A percentile compares a stretch with the other conserved stretches of the same genome.
Evolutionary conservation across 2,797 vertebrate genomes (phyloP).

Genomic region (Champsocephalus esox): DNA sequence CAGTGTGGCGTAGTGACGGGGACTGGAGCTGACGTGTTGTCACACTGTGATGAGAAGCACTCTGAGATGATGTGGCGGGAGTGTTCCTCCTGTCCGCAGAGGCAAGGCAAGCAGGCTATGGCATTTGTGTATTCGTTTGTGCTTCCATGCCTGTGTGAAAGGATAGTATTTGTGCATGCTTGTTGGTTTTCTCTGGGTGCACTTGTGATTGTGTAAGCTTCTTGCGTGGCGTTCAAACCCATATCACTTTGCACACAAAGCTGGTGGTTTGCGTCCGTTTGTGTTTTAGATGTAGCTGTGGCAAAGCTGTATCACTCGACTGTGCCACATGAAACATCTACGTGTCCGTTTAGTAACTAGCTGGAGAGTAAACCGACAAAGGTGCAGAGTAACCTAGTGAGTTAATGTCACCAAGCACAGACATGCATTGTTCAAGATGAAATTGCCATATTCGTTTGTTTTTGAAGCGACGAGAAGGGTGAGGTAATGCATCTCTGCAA

Average conservation of each 20-base stretch:
- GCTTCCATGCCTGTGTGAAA: slow-evolving; percentile 54
- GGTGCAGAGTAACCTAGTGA: background rate
- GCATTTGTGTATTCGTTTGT: slow-evolving; percentile 73
- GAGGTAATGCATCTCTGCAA: slow-evolving; percentile 11
- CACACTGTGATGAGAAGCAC: slow-evolving; percentile 87
- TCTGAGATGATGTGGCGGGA: slow-evolving; percentile 86
- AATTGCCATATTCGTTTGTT: background rate
- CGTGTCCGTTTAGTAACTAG: background rate
- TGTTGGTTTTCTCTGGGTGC: slow-evolving; percentile 47
- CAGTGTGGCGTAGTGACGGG: slow-evolving; percentile 80
- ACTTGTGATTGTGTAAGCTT: slow-evolving; percentile 40
- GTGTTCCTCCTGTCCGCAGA: slow-evolving; percentile 83
- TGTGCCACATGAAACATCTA: background rate
- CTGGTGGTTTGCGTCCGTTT: slow-evolving; percentile 21
- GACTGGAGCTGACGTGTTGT: slow-evolving; percentile 86
- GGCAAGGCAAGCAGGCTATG: slow-evolving; percentile 78
- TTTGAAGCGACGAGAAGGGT: background rate
- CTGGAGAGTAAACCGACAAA: slow-evolving; percentile 5
- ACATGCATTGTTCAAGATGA: background rate
- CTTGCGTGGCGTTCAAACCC: slow-evolving; percentile 39
- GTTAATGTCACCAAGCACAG: background rate
- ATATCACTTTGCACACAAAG: slow-evolving; percentile 32
- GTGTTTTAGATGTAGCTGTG: slow-evolving; percentile 1
- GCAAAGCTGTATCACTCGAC: background rate
- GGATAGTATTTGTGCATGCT: slow-evolving; percentile 27